Percentiles rank a stretch among this genome's conserved stretches.
Conservation (phyloP, 2,113 vertebrate genomes). For the Recurvirostra avosetta region DNA sequence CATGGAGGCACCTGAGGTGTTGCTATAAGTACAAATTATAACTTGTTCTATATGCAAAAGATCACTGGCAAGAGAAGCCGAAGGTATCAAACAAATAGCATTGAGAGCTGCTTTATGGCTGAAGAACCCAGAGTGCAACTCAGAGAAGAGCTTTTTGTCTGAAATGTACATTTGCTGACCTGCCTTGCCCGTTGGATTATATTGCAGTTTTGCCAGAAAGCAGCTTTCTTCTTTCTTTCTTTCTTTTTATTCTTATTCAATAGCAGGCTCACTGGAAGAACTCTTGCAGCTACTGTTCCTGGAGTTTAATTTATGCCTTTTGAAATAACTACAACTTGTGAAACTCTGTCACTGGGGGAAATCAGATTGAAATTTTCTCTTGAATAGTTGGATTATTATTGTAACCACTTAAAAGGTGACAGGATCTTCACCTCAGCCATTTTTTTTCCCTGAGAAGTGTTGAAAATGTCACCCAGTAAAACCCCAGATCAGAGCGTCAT, state of each 20-base stretch:
- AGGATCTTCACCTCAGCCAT: slow-evolving; percentile 54
- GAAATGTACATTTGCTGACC: slow-evolving; percentile 22
- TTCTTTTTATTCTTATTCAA: slow-evolving; percentile 50
- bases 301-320: slow-evolving; percentile 60
- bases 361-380: slow-evolving; percentile 40
- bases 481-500: slow-evolving; percentile 40
- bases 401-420: slow-evolving; percentile 51
- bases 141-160: slow-evolving; percentile 5
- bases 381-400: slow-evolving; percentile 62
- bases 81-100: background rate
- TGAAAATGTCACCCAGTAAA: slow-evolving; percentile 57
- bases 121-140: background rate
- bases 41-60: background rate
- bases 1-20: background rate
- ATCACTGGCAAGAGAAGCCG: background rate
- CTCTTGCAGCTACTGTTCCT: slow-evolving; percentile 32
- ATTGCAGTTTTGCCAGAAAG: slow-evolving; percentile 29
- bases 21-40: background rate
- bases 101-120: background rate
- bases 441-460: slow-evolving; percentile 46
- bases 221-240: slow-evolving; percentile 24
- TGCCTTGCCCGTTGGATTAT: slow-evolving; percentile 30
- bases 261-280: slow-evolving; percentile 5
- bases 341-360: slow-evolving; percentile 51
- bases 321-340: slow-evolving; percentile 44